Evolutionary conservation across 1,140 invertebrate species (phyloP).

Genomic region (Euwallacea similis): DNA sequence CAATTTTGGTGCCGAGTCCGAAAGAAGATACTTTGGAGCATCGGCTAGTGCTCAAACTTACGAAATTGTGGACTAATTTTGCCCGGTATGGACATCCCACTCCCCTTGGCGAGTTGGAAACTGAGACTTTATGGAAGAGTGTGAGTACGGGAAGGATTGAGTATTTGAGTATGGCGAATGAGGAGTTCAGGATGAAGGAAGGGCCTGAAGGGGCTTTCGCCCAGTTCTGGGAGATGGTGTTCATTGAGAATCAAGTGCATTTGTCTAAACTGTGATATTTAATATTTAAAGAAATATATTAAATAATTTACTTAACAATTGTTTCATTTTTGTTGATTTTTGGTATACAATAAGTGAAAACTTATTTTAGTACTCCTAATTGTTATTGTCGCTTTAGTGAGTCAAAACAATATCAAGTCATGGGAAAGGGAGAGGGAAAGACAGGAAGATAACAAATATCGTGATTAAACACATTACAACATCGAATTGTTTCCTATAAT

Average conservation of each 20-base stretch:
- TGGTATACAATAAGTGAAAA: too few species aligned
- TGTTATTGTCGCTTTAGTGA: too few species aligned
- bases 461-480: too few species aligned
- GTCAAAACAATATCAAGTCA: too few species aligned
- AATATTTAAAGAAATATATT: too few species aligned
- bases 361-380: too few species aligned
- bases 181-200: slow-evolving; percentile 22
- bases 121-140: slow-evolving; percentile 56
- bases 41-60: slow-evolving; percentile 55
- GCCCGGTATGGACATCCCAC: slow-evolving; percentile 58
- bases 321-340: too few species aligned
- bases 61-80: slow-evolving; percentile 60
- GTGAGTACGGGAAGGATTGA: slow-evolving; percentile 55
- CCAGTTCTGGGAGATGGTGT: slow-evolving; percentile 43
- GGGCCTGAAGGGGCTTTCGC: slow-evolving; percentile 41
- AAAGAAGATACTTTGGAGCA: slow-evolving; percentile 49
- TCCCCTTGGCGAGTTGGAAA: slow-evolving; percentile 44
- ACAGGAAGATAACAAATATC: too few species aligned
- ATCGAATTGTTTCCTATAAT: too few species aligned
- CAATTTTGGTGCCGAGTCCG: slow-evolving; percentile 49
- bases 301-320: too few species aligned
- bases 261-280: slow-evolving; percentile 21
- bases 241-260: slow-evolving; percentile 19
- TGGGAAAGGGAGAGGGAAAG: too few species aligned
- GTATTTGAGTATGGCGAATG: slow-evolving; percentile 48